Percentiles rank a stretch among this genome's conserved stretches.
These are phyloP conservation scores for Rhinichthys klamathensis DNA, from an alignment of 2,113 vertebrate species.

Conservation along the genomic window DNA sequence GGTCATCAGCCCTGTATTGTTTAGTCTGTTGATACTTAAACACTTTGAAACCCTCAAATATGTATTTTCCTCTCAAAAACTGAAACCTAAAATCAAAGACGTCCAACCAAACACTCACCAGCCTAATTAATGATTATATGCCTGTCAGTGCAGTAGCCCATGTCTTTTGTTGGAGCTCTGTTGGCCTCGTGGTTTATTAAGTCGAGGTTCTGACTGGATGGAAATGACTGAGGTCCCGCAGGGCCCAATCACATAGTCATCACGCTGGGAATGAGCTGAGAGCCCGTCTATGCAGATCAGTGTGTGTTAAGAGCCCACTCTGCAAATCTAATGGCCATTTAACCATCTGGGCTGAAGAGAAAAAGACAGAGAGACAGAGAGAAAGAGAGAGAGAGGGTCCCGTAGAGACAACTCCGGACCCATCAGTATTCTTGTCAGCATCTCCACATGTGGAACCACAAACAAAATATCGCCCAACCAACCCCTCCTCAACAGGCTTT, in stretches of 20 bases:
- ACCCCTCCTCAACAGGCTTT: slow-evolving; percentile 57
- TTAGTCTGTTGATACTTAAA: background rate
- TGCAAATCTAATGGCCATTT: slow-evolving; percentile 59
- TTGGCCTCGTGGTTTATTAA: slow-evolving; percentile 32
- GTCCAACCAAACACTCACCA: slow-evolving; percentile 2
- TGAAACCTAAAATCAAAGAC: slow-evolving; percentile 11
- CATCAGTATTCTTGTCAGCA: slow-evolving; percentile 77
- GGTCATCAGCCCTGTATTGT: background rate
- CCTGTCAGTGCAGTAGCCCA: slow-evolving; percentile 25
- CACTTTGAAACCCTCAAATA: slow-evolving; percentile 1
- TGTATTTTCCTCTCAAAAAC: slow-evolving; percentile 28
- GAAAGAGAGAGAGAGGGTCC: slow-evolving; percentile 33
- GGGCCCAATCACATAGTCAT: slow-evolving; percentile 47
- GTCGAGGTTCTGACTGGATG: slow-evolving; percentile 29
- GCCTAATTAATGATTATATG: slow-evolving; percentile 39
- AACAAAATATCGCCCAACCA: slow-evolving; percentile 59
- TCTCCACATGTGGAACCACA: slow-evolving; percentile 68
- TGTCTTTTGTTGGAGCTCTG: slow-evolving; percentile 42
- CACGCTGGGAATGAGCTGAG: slow-evolving; percentile 41
- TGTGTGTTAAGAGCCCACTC: slow-evolving; percentile 54
- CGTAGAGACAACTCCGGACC: slow-evolving; percentile 56
- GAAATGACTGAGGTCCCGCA: slow-evolving; percentile 39
- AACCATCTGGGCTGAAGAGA: slow-evolving; percentile 48
- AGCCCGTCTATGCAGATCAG: slow-evolving; percentile 45
- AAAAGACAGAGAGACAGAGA: slow-evolving; percentile 15